phyloP scores from a whole-genome alignment of 2,888 invertebrate genomes.

The Marronus borbonicus region DNA sequence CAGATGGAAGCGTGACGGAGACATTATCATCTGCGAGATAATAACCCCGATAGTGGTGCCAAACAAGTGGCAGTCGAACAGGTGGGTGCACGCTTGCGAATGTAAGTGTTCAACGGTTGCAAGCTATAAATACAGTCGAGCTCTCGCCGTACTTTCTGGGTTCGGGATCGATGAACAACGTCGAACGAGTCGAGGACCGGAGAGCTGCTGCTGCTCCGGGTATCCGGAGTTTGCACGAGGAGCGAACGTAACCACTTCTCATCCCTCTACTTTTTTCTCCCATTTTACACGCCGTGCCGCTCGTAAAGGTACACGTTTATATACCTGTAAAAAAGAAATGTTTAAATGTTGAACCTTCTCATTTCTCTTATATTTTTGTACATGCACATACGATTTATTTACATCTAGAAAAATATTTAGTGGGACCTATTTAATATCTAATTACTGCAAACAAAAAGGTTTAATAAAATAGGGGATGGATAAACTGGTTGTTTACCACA shows the following conservation, averaged over 20 bases:
- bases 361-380: not conserved
- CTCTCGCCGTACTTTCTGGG: conserved; percentile 51
- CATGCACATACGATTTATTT: not conserved
- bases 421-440: no score
- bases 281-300: not conserved
- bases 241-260: conserved; percentile 46
- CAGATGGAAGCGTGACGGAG: conserved; percentile 29
- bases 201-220: conserved; percentile 54
- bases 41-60: conserved; percentile 32
- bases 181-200: conserved; percentile 56
- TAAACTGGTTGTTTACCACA: no score
- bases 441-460: no score
- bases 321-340: not conserved
- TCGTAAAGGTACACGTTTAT: conserved; percentile 6
- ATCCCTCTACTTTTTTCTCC: conserved; percentile 12
- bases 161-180: conserved; percentile 58
- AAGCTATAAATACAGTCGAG: conserved; percentile 61
- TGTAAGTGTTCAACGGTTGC: conserved; percentile 56
- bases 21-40: conserved; percentile 37
- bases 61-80: conserved; percentile 53
- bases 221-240: conserved; percentile 52
- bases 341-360: not conserved
- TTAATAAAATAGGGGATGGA: no score
- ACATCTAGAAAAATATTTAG: no score
- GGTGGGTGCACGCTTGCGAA: conserved; percentile 56